Conservation (phyloP, 2,888 invertebrate genomes). For the Psylliodes chrysocephalus region DNA sequence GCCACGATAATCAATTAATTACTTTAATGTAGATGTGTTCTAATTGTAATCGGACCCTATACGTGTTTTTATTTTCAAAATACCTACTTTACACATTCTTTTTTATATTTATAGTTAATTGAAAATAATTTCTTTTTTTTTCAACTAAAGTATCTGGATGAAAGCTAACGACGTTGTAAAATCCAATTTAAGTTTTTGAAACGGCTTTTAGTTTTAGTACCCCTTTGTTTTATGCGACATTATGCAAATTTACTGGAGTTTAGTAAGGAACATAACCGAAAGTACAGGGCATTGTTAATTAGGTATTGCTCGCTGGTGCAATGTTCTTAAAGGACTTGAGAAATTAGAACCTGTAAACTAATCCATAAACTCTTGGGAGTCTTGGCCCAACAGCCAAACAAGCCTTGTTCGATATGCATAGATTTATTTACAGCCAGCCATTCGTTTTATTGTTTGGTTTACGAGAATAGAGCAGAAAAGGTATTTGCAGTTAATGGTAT, state of each 20-base stretch:
- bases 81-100: no score
- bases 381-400: no score
- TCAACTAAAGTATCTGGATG: no score
- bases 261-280: background rate
- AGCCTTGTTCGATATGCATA: background rate
- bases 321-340: conserved; percentile 11
- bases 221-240: background rate
- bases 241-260: background rate
- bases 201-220: background rate
- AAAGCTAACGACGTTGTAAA: background rate
- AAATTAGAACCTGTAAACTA: conserved; percentile 8
- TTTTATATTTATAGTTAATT: no score
- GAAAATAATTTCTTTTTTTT: no score
- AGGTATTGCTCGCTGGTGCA: background rate
- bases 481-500: background rate
- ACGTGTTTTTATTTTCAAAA: no score
- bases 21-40: no score
- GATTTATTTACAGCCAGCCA: background rate
- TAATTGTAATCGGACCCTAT: no score
- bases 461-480: background rate
- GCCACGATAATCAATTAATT: no score
- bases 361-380: background rate
- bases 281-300: conserved; percentile 4
- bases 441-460: background rate
- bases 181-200: background rate